These are phyloP conservation scores for Benthosema pterotum DNA, from an alignment of 2,797 vertebrate species.

Conservation along the genomic window DNA sequence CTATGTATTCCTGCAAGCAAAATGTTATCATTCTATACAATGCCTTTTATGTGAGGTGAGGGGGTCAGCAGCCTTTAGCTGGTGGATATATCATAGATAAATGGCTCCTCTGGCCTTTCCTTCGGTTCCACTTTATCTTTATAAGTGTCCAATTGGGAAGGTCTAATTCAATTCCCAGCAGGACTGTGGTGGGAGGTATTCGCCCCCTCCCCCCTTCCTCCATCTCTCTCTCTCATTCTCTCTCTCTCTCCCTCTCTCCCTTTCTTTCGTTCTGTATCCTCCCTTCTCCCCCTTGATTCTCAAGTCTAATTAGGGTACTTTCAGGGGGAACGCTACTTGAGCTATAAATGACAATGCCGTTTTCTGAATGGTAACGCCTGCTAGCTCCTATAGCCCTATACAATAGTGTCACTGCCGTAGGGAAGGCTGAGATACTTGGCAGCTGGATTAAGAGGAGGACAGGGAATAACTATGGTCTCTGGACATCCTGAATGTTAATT, in stretches of 20 bases:
- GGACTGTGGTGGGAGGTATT: slow-evolving; percentile 20
- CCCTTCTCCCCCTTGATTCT: slow-evolving; percentile 46
- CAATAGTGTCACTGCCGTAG: background rate
- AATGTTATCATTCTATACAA: slow-evolving; percentile 15
- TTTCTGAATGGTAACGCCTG: slow-evolving; percentile 21
- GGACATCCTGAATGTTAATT: background rate
- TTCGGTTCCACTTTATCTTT: slow-evolving; percentile 68
- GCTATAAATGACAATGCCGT: slow-evolving; percentile 66
- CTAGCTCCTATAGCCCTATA: too few species aligned
- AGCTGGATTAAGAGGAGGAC: background rate
- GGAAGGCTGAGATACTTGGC: slow-evolving; percentile 15
- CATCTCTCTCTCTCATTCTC: slow-evolving; percentile 6
- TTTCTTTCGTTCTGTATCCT: background rate
- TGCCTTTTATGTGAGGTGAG: slow-evolving; percentile 25
- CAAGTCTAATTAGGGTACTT: slow-evolving; percentile 68
- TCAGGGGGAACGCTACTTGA: slow-evolving; percentile 60
- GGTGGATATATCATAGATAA: slow-evolving; percentile 32
- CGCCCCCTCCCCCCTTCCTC: slow-evolving; percentile 13
- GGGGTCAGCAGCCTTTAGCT: slow-evolving; percentile 31
- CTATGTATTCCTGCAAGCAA: slow-evolving; percentile 7
- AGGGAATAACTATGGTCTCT: background rate
- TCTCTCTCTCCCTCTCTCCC: background rate
- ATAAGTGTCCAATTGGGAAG: slow-evolving; percentile 69
- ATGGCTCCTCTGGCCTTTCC: slow-evolving; percentile 44
- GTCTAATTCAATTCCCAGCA: slow-evolving; percentile 71